Evolutionary conservation across 2,797 vertebrate species (phyloP), one percentile per base, ranked within the genome.

Genomic region (Tinamus major): DNA sequence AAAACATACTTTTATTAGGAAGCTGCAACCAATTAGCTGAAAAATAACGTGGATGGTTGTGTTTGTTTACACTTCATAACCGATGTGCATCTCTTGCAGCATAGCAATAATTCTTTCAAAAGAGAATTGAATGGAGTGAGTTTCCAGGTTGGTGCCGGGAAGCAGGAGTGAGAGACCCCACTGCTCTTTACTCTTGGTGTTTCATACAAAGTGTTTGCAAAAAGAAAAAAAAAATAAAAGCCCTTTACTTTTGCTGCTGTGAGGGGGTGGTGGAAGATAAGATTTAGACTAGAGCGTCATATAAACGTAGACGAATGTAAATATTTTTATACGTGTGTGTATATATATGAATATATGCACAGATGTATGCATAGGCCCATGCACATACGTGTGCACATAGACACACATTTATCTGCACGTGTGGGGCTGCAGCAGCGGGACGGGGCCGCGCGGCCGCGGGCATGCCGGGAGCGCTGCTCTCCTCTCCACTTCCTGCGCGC

Each of bases 221-320:
- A 48, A 48, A 23, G 18, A 23, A 48, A 11, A 48, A 48, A 48
- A 21, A n/a, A 61, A 20, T 39, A 18, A 2, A 48, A 5, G 33
- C 0, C 5, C 1, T 51, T 24, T 24, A 2, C 49, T 44, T 9
- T 14, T 4, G 35, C 35, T 8, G 71, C 72, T 6, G 4, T 4
- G 63, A 49, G 69, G 63, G 35, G 19, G 46, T 48, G 21, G 46
- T 21, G 46, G 46, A 48, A 23, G 46, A 6, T 48, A 23, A 61
- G 26, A 4, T 49, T 19, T 20, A 51, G 46, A 53, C 16, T 29
- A 29, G 51, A 53, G 29, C 5, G 51, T 29, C 51, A 17, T 53
- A 53, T 53, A 51, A 27, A 51, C 27, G 14, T 27, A 51, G 44
- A 48, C 46, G 18, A 48, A 23, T 23, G 21, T 23, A 48, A 11